phyloP scores from a whole-genome alignment of 2,113 vertebrate genomes.

The Anguilla japonica region DNA sequence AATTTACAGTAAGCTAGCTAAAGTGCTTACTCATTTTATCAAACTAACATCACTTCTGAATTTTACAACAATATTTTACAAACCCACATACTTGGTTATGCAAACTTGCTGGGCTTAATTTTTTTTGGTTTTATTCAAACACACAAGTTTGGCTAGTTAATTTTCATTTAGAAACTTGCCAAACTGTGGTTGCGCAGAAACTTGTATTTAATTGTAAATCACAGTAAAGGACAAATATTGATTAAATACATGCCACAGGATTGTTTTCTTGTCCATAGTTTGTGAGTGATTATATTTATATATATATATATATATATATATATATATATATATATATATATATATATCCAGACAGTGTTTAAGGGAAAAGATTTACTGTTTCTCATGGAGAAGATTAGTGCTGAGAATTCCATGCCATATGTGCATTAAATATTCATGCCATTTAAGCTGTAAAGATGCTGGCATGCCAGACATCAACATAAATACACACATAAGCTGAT shows the following conservation, averaged over 20 bases:
- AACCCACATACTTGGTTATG: too few species aligned
- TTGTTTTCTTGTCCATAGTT: neutral
- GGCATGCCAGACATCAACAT: neutral
- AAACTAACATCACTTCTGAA: too few species aligned
- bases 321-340: neutral
- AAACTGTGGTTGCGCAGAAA: too few species aligned
- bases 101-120: too few species aligned
- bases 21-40: too few species aligned
- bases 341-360: neutral
- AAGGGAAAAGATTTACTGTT: neutral
- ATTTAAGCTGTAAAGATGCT: slow-evolving; percentile 8
- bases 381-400: slow-evolving; percentile 1
- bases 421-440: neutral
- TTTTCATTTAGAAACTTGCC: too few species aligned
- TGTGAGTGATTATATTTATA: neutral
- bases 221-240: too few species aligned
- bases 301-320: neutral
- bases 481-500: slow-evolving; percentile 7
- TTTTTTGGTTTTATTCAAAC: too few species aligned
- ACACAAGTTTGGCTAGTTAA: too few species aligned
- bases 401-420: neutral
- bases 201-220: too few species aligned
- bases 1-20: too few species aligned
- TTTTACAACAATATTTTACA: too few species aligned
- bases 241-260: neutral